phyloP scores from a whole-genome alignment of 2,113 vertebrate species.

The Calidris pugnax region DNA sequence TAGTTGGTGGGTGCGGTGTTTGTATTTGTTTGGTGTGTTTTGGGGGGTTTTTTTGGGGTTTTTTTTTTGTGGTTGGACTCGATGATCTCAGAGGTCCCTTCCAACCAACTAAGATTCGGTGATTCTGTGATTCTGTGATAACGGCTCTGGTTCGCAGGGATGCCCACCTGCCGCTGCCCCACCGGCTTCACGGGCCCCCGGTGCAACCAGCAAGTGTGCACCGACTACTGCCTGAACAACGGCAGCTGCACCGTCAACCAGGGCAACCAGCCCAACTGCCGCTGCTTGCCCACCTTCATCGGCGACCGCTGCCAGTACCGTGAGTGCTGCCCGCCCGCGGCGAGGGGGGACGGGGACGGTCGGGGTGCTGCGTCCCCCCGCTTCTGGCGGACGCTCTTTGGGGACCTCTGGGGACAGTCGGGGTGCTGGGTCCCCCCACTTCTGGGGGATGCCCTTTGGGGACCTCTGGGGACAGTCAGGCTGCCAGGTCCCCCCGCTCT shows the following conservation, averaged over 20 bases:
- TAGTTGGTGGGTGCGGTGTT: too few species aligned
- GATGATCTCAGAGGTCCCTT: too few species aligned
- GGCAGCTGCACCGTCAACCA: conserved; percentile 90
- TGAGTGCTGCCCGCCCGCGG: conserved; percentile 70
- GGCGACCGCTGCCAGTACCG: conserved; percentile 95
- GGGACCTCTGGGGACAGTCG: not conserved
- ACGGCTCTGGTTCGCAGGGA: conserved; percentile 68
- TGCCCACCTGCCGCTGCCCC: conserved; percentile 92
- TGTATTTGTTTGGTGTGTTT: too few species aligned
- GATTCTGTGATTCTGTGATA: too few species aligned
- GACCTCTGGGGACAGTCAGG: not conserved
- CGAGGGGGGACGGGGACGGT: not conserved
- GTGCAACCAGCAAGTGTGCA: conserved; percentile 87
- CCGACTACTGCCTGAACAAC: conserved; percentile 86
- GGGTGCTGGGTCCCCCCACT: conserved; percentile 52
- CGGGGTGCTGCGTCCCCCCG: conserved; percentile 48
- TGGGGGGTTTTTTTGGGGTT: too few species aligned
- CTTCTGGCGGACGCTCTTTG: too few species aligned
- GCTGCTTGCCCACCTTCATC: conserved; percentile 79
- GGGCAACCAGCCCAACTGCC: conserved; percentile 94
- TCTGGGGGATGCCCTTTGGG: too few species aligned
- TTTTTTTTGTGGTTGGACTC: too few species aligned
- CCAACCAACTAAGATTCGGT: too few species aligned
- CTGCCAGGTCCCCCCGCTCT: conserved; percentile 54
- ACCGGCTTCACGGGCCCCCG: conserved; percentile 91